Percentiles rank a stretch among this genome's conserved stretches.
phyloP scores from a whole-genome alignment of 2,888 invertebrate species.

The Dolomedes plantarius region DNA sequence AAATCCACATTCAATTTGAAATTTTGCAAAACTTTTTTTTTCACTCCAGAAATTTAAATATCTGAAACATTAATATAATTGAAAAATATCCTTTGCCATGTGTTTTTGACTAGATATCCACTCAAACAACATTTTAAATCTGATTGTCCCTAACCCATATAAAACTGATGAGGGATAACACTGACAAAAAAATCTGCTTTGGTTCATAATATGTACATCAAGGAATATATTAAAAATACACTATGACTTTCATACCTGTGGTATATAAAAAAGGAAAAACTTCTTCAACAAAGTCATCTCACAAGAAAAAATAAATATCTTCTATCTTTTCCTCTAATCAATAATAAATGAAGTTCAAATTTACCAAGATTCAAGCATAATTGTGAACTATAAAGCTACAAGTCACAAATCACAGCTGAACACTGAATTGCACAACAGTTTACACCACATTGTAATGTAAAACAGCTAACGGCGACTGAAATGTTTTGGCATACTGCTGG shows the following conservation, averaged over 20 bases:
- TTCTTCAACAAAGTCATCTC: conserved; percentile 47
- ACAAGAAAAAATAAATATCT: conserved; percentile 51
- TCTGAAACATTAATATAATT: conserved; percentile 66
- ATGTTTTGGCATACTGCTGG: conserved; percentile 61
- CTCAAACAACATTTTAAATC: conserved; percentile 69
- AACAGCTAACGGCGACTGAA: conserved; percentile 63
- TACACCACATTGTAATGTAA: conserved; percentile 68
- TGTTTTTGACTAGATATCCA: conserved; percentile 70
- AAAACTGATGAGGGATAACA: conserved; percentile 69
- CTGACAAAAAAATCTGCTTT: conserved; percentile 64
- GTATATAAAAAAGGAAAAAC: conserved; percentile 65
- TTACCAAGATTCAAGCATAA: conserved; percentile 58
- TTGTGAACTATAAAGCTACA: conserved; percentile 67
- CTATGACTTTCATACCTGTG: conserved; percentile 69
- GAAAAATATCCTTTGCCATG: conserved; percentile 68
- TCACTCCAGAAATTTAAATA: conserved; percentile 44
- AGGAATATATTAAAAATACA: conserved; percentile 70
- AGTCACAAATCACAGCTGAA: conserved; percentile 70
- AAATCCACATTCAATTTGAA: conserved; percentile 62
- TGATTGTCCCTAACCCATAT: conserved; percentile 71
- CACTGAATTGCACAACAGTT: conserved; percentile 71
- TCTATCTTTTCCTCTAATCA: conserved; percentile 68
- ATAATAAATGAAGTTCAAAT: conserved; percentile 58
- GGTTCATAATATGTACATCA: conserved; percentile 69
- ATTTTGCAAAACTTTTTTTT: conserved; percentile 60